Evolutionary conservation across 1,140 invertebrate species (phyloP), one percentile per base, ranked within the genome.

Genomic region (Tetragnatha versicolor): DNA sequence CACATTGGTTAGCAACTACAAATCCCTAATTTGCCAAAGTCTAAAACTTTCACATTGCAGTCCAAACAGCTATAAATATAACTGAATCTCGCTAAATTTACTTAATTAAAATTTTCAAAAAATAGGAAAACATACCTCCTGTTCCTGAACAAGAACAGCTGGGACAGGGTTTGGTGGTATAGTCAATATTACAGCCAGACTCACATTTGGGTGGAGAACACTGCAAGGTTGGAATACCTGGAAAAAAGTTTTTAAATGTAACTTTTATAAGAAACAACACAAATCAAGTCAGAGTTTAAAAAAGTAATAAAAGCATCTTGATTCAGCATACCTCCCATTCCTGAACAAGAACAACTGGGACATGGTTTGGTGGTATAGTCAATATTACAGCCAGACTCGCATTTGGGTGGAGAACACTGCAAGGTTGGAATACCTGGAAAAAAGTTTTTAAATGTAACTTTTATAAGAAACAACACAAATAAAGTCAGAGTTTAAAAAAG

Each of bases 281-380:
- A 42, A 7, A 9, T 42, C 17, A 42, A 17, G 17, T 9, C 7
- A 42, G 7, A n/a, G 22, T 53, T 53, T n/a, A 20, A 12, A 53
- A 53, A 53, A 22, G 9, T 12, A 9, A n/a, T 53, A n/a, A 55
- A 55, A 6, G 2, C n/a, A 22, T 14, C 12, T 22, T 58, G 25
- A 51, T 20, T n/a, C 42, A 47, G 42, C 3, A 47, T n/a, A n/a
- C n/a, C n/a, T n/a, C n/a, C n/a, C n/a, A n/a, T n/a, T n/a, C n/a
- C n/a, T n/a, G n/a, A n/a, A 45, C 42, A 45, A 2, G 42, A 10
- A 45, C 42, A 45, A 12, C 25, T 22, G 5, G 65, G 65, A 10
- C 65, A 68, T n/a, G 65, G 65, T 25, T 51, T 68, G 3, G 65
- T 35, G 42, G n/a, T 68, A 33, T 68, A 68, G 7, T 68, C 65